A percentile compares a stretch with the other conserved stretches of the same genome.
Conservation (phyloP, 1,140 invertebrate genomes). For the Nasonia vitripennis region DNA sequence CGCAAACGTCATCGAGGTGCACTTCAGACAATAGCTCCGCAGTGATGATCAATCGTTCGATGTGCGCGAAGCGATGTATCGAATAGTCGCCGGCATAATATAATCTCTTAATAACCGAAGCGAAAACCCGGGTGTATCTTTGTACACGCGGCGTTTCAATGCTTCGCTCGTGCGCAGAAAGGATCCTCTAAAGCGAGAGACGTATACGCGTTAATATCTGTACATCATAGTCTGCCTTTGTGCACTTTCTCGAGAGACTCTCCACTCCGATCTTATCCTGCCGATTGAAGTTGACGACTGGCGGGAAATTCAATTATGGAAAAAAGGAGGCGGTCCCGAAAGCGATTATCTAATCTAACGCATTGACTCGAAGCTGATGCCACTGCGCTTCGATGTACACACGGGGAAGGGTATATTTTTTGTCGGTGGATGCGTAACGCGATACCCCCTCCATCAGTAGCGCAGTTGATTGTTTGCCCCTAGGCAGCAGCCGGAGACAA, state of each 20-base stretch:
- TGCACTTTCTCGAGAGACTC: background rate
- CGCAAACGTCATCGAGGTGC: background rate
- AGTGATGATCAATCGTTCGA: background rate
- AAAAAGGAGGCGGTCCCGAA: slow-evolving; percentile 6
- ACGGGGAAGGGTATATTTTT: slow-evolving; percentile 44
- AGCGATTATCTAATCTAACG: slow-evolving; percentile 49
- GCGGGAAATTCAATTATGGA: slow-evolving; percentile 61
- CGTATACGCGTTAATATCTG: slow-evolving; percentile 52
- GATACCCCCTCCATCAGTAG: background rate
- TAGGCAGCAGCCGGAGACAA: background rate
- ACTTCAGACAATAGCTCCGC: background rate
- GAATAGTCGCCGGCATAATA: background rate
- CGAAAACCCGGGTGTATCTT: background rate
- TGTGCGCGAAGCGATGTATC: background rate
- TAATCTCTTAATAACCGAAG: background rate
- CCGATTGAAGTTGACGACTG: slow-evolving; percentile 58
- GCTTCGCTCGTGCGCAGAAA: slow-evolving; percentile 6
- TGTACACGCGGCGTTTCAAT: background rate
- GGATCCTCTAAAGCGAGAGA: slow-evolving; percentile 30
- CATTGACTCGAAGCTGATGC: slow-evolving; percentile 6
- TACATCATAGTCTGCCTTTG: slow-evolving; percentile 50
- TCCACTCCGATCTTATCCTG: slow-evolving; percentile 51
- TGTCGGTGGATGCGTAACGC: slow-evolving; percentile 34
- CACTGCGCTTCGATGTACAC: slow-evolving; percentile 3
- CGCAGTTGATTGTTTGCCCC: slow-evolving; percentile 2